Conservation (phyloP, 53 echinoderm and acorn worm genomes). For the Mesocentrotus franciscanus region DNA sequence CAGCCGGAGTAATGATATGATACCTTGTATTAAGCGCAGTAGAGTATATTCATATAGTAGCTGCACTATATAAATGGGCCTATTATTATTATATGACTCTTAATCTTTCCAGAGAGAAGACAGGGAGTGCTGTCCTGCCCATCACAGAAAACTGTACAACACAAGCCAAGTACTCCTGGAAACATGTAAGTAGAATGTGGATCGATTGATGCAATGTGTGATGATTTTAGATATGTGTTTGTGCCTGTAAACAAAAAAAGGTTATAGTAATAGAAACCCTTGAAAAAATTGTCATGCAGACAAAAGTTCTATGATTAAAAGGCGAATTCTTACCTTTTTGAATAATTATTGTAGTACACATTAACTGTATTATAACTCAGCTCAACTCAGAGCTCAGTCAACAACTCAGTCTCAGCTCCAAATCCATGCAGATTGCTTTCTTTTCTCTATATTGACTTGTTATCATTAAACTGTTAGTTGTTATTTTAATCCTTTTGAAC, state of each 20-base stretch:
- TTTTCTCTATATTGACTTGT: background rate
- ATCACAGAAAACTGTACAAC: conserved; percentile 73
- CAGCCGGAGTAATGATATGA: too few species aligned
- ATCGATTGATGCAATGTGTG: background rate
- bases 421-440: background rate
- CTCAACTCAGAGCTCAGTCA: background rate
- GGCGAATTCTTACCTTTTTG: background rate
- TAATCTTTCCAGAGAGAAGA: conserved; percentile 71
- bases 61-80: too few species aligned
- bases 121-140: conserved; percentile 76
- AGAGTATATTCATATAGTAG: too few species aligned
- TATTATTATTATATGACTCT: background rate
- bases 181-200: conserved; percentile 73
- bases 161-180: conserved; percentile 80
- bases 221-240: background rate
- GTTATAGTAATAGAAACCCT: background rate
- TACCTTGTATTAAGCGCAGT: too few species aligned
- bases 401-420: background rate
- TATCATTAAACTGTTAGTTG: background rate
- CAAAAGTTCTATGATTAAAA: background rate
- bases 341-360: background rate
- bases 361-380: too few species aligned
- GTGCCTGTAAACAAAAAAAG: background rate
- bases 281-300: background rate
- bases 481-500: background rate